Base-by-base conservation (phyloP, 2,888 invertebrate genomes). In the Tetragonisca angustula region DNA sequence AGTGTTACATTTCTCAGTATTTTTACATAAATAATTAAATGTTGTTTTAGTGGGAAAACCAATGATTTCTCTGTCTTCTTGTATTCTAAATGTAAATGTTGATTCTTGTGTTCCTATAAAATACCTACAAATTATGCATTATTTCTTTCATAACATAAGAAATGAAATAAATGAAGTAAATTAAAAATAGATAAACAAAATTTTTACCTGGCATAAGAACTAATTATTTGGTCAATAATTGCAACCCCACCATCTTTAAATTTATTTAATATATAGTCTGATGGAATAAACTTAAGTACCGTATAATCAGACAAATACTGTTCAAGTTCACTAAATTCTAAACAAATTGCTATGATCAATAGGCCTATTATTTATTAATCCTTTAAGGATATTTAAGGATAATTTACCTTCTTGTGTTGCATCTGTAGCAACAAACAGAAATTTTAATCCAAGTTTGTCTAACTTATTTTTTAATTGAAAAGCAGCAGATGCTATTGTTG, bases 11-110 rank as follows among this genome's bases (percentile, higher is more conserved):
- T 91, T 87, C 62, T 88, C 89, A 68, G 88, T 83, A 74, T 83
- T 85, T 76, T 96, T 96, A 94, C 98, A 99, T 2, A 99, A 95
- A 84, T 97, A 95, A 94, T 99, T 99, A 93, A 98, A 99, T 0
- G 99, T 99, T 15, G 96, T 96, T 49, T 96, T 95, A 64, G 96
- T 95, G 11, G 96, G 95, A 94, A 98, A 98, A 1, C 99, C 99
- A 65, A 99, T 94, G 83, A 99, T 98, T 95, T 99, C 99, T 49
- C 99, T 95, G 93, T 99, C 99, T 94, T 99, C 99, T 95, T 99
- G 98, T 88, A 99, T 99, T 79, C 99, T 96, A 94, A 97, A 99
- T 0, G 99, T 97, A 94, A 99, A 99, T 0, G 99, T 99, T 82
- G 99, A 99, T 90, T 98, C 98, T 93, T 97, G 96, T 0, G 98